Percentiles rank a stretch among this genome's conserved stretches.
These are phyloP conservation scores for Ricordea florida DNA, from an alignment of 92 coral and sea anemone species.

Conservation along the genomic window DNA sequence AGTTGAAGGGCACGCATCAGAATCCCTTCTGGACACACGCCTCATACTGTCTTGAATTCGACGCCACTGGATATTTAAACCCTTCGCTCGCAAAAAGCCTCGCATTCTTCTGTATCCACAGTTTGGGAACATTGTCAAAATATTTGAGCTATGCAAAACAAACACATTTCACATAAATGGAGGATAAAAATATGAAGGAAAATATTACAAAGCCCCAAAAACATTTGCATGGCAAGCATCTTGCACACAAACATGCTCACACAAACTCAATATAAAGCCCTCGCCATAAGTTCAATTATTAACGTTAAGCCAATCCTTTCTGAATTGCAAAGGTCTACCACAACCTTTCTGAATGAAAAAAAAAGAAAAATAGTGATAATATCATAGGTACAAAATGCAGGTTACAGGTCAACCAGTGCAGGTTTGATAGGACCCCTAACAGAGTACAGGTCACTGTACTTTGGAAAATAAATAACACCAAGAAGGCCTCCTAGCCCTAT, in stretches of 20 bases:
- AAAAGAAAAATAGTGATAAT: too few relatives aligned
- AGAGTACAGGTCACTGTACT: too few relatives aligned
- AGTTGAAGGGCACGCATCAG: conserved; percentile 64
- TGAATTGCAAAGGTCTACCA: conserved; percentile 6
- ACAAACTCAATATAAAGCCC: conserved; percentile 5
- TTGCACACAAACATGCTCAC: background rate
- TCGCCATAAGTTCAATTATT: background rate
- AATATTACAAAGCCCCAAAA: too few relatives aligned
- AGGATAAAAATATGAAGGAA: too few relatives aligned
- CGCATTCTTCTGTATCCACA: conserved; percentile 68
- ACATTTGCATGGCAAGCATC: background rate
- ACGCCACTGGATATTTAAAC: conserved; percentile 54
- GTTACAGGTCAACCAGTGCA: too few relatives aligned
- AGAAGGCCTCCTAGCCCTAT: too few relatives aligned
- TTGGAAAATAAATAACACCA: too few relatives aligned
- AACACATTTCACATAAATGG: background rate
- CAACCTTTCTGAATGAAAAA: conserved; percentile 6
- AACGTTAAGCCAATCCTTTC: background rate
- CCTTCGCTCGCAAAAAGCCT: conserved; percentile 58
- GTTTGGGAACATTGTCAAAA: conserved; percentile 66
- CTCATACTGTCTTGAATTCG: conserved; percentile 63
- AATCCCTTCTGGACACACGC: conserved; percentile 67
- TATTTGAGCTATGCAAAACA: background rate
- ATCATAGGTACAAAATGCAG: too few relatives aligned
- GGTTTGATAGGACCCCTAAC: too few relatives aligned